Percentiles rank a stretch among this genome's conserved stretches.
phyloP scores from a whole-genome alignment of 1,140 invertebrate genomes.

The Aphidius gifuensis region DNA sequence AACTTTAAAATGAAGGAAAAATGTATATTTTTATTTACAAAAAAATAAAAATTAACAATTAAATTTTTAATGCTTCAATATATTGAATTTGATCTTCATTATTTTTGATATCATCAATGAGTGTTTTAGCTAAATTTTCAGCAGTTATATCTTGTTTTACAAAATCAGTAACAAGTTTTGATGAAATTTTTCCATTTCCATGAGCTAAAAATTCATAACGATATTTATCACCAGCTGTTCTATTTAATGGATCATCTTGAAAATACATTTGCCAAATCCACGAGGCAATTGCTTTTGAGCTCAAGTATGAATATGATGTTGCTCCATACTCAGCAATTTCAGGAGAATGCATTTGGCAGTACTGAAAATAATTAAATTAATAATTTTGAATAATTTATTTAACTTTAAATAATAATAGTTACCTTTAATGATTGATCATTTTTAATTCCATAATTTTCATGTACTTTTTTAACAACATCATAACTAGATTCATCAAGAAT shows the following conservation, averaged over 20 bases:
- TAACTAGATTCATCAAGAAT: constrained; percentile 64
- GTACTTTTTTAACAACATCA: constrained; percentile 75
- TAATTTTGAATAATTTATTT: neutral
- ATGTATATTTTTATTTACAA: neutral
- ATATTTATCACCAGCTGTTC: constrained; percentile 73
- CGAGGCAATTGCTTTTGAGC: constrained; percentile 89
- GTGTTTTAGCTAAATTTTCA: constrained; percentile 55
- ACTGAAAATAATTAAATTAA: constrained; percentile 52
- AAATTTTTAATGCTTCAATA: constrained; percentile 2
- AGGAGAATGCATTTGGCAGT: constrained; percentile 94
- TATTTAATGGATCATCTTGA: constrained; percentile 75
- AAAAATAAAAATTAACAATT: neutral
- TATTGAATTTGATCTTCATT: constrained; percentile 50
- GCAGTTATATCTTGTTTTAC: constrained; percentile 67
- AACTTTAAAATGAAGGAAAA: no score
- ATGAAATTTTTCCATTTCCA: constrained; percentile 83
- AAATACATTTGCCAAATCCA: constrained; percentile 92
- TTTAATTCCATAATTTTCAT: constrained; percentile 64
- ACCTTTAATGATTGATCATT: no score
- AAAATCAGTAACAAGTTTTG: constrained; percentile 70
- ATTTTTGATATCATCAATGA: constrained; percentile 59
- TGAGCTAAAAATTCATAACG: constrained; percentile 74
- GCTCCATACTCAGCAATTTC: constrained; percentile 97
- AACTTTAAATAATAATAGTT: neutral
- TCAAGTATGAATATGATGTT: constrained; percentile 96